A percentile compares a stretch with the other conserved stretches of the same genome.
These are phyloP conservation scores for Chionoecetes opilio DNA, from an alignment of 1,140 invertebrate genomes.

Conservation along the genomic window DNA sequence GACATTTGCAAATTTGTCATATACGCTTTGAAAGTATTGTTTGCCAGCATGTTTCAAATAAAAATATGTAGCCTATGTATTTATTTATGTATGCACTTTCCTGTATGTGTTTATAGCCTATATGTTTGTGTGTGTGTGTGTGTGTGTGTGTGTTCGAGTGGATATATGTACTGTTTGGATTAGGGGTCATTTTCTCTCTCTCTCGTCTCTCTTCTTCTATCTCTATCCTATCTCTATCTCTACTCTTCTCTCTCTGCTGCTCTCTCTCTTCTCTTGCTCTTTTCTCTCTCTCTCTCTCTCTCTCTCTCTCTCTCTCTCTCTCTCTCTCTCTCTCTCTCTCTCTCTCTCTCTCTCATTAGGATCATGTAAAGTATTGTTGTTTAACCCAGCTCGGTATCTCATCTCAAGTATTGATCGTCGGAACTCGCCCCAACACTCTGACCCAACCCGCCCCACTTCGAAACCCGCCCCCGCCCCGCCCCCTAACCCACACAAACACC, in stretches of 20 bases:
- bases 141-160: conserved; percentile 14
- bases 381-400: not conserved
- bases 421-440: not conserved
- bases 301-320: conserved; percentile 18
- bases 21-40: not conserved
- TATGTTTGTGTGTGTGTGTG: not conserved
- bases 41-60: not conserved
- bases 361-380: conserved; percentile 21
- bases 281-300: not conserved
- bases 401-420: not conserved
- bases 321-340: conserved; percentile 21
- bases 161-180: not conserved
- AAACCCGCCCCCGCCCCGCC: not conserved
- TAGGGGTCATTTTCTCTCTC: too few species aligned
- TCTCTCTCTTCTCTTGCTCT: too few species aligned
- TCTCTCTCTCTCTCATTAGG: not conserved
- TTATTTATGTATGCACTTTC: not conserved
- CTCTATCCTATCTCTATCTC: not conserved
- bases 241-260: not conserved
- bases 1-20: not conserved
- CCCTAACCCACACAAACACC: not conserved
- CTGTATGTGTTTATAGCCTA: not conserved
- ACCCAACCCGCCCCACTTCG: not conserved
- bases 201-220: not conserved
- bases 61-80: not conserved